Conservation (phyloP, 2,113 vertebrate species). For the Pollimyrus isidori region DNA sequence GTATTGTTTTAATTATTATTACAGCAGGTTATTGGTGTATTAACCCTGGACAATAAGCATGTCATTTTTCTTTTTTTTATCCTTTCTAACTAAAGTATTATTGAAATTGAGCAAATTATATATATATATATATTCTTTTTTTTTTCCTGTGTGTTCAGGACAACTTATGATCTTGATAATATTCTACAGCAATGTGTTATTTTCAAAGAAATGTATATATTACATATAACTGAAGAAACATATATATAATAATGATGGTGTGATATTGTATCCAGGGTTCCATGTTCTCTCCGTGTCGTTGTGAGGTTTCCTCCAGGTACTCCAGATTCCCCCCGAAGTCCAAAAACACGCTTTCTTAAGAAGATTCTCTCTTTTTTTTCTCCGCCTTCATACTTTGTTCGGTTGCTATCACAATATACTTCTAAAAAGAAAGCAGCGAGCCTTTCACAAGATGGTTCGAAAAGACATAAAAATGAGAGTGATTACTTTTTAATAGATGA, state of each 20-base stretch:
- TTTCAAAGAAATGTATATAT: neutral
- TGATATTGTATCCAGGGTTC: neutral
- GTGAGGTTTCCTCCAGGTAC: neutral
- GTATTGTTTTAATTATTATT: neutral
- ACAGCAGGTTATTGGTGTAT: neutral
- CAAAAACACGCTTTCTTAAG: neutral
- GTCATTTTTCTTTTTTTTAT: neutral
- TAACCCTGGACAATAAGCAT: neutral
- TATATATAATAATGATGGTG: no score
- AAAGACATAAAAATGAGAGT: neutral
- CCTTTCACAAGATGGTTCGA: neutral
- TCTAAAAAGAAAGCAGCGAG: neutral
- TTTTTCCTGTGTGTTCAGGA: neutral
- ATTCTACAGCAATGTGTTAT: neutral
- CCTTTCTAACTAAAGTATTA: neutral
- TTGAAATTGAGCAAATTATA: neutral
- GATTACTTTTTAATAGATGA: neutral
- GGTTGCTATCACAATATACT: neutral
- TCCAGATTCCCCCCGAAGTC: neutral
- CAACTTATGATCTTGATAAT: neutral
- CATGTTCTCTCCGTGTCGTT: neutral
- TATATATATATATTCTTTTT: neutral
- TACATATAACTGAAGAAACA: neutral
- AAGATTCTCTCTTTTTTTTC: neutral
- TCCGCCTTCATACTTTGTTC: neutral